phyloP scores from a whole-genome alignment of 2,888 invertebrate genomes.

The Zelleria hepariella region DNA sequence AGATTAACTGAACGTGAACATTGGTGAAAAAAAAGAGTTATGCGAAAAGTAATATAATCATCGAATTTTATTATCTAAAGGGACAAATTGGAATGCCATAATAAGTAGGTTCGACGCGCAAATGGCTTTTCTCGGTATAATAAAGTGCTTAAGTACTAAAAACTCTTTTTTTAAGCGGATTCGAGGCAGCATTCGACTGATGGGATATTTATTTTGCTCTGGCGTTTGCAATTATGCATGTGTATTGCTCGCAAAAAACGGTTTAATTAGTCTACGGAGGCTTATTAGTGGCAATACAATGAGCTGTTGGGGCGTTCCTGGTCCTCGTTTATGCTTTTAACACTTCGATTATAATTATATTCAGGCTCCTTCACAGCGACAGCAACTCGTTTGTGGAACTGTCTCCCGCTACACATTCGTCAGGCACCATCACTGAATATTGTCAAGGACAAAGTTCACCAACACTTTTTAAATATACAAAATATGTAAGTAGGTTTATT shows the following conservation, averaged over 20 bases:
- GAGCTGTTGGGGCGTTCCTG: not conserved
- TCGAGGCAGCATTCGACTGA: not conserved
- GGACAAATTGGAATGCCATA: not conserved
- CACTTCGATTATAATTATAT: not conserved
- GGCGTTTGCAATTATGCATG: not conserved
- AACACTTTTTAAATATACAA: no score
- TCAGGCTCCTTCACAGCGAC: no score
- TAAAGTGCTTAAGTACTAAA: not conserved
- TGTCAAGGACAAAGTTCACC: no score
- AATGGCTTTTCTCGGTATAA: not conserved
- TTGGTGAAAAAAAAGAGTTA: constrained; percentile 8
- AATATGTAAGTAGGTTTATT: no score
- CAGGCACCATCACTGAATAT: no score
- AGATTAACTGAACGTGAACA: no score
- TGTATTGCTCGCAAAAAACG: not conserved
- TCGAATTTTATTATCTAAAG: not conserved
- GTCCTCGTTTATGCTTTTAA: not conserved
- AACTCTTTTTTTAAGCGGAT: not conserved
- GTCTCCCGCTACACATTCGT: no score
- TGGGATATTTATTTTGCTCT: not conserved
- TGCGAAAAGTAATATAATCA: constrained; percentile 15
- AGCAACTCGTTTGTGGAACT: no score
- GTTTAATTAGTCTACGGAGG: not conserved
- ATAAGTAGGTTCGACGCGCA: not conserved
- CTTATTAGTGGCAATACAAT: not conserved